phyloP scores from a whole-genome alignment of 2,888 invertebrate genomes.

The Andrena fulva region DNA sequence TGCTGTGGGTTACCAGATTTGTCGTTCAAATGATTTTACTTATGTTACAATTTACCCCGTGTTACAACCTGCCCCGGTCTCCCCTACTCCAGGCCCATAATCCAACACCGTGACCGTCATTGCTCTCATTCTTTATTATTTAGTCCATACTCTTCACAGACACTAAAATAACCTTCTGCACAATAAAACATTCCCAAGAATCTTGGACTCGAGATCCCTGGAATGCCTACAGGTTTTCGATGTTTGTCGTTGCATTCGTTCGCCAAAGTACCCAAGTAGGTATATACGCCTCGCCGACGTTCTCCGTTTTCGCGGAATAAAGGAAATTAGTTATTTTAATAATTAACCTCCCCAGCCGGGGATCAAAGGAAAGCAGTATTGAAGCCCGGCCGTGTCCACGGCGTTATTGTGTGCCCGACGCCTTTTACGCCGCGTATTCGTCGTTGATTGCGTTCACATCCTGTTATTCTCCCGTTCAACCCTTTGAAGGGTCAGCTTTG shows the following conservation, averaged over 20 bases:
- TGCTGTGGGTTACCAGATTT: too few relatives aligned
- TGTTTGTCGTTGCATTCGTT: not conserved
- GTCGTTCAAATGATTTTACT: too few relatives aligned
- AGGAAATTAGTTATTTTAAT: constrained; percentile 57
- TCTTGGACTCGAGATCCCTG: too few relatives aligned
- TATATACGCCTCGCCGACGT: not conserved
- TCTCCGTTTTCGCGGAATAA: not conserved
- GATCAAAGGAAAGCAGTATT: constrained; percentile 55
- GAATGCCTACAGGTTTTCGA: too few relatives aligned
- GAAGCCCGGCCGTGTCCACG: constrained; percentile 38
- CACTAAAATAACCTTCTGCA: too few relatives aligned
- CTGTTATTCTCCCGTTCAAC: constrained; percentile 62
- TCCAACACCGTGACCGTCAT: too few relatives aligned
- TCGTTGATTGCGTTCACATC: constrained; percentile 64
- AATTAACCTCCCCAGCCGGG: constrained; percentile 40
- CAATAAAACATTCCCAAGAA: too few relatives aligned
- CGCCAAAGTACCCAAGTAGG: not conserved
- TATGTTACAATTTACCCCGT: too few relatives aligned
- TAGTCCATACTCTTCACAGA: too few relatives aligned
- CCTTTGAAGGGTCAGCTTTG: constrained; percentile 65
- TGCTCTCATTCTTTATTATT: too few relatives aligned
- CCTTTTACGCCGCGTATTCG: constrained; percentile 56
- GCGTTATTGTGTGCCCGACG: constrained; percentile 51
- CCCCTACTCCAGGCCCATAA: too few relatives aligned
- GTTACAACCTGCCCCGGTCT: too few relatives aligned